Base-by-base conservation (phyloP, 2,888 invertebrate species). In the Heliconius erato region DNA sequence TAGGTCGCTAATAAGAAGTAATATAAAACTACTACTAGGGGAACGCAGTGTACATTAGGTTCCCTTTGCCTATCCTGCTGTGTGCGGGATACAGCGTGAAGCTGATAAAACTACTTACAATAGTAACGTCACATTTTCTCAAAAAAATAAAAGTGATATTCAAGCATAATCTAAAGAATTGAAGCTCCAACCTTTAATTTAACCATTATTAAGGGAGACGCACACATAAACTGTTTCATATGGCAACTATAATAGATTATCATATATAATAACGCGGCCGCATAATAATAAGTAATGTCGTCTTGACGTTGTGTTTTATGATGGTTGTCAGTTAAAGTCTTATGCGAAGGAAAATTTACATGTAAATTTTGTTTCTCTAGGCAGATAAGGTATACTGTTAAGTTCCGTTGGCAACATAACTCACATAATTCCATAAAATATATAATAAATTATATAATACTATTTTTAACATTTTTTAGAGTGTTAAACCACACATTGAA, bases 311-410 rank as follows among this genome's bases (percentile, higher is more conserved):
- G 72, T 44, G 44, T 72, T 72, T 72, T 72, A 72, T 16, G 72
- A 72, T 49, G 72, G 26, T 49, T 49, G 44, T 26, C 72, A 49
- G 72, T 72, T 72, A 26, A 72, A 72, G 44, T 72, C 26, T 72
- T 72, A 72, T 49, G 26, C 3, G 26, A 44, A 72, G 44, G 14
- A 71, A 9, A 0, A 49, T 72, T 72, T 72, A 26, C 26, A 72
- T 72, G 72, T 26, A 72, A 72, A 72, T 72, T 28, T 16, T 26
- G n/a, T 72, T 26, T 26, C 71, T 26, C 9, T 28, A 16, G 26
- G 49, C 28, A 49, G 19, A 72, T 72, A 49, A 26, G 28, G 72
- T 72, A 49, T 3, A 26, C 44, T 26, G 26, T 72, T 26, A 40
- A 3, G 44, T 49, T 72, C 7, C 26, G 26, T 26, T n/a, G 26